Evolutionary conservation across 2,888 invertebrate genomes (phyloP).

Genomic region (Dolichomitus sp.): DNA sequence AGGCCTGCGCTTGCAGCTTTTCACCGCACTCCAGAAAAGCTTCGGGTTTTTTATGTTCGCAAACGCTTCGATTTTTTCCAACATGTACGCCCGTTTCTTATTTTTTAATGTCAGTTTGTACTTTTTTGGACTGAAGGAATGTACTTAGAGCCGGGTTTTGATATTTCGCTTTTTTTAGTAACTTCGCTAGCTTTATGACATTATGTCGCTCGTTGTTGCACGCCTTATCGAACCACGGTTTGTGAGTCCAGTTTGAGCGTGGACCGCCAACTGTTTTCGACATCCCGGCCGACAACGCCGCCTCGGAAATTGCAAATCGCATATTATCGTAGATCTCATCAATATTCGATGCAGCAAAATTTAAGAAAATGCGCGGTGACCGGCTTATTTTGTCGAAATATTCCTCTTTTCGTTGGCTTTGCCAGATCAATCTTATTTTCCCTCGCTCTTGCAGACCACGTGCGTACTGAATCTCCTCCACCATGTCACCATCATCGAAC

Average conservation of each 20-base stretch:
- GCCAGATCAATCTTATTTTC: background rate
- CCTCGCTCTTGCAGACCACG: background rate
- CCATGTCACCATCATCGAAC: background rate
- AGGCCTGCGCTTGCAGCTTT: background rate
- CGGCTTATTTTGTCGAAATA: background rate
- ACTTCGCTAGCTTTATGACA: background rate
- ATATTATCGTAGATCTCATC: background rate
- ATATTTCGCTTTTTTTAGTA: background rate
- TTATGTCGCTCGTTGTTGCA: background rate
- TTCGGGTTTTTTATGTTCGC: conserved; percentile 12
- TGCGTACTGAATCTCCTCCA: background rate
- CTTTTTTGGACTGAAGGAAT: background rate
- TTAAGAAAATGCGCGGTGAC: background rate
- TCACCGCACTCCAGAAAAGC: conserved; percentile 28
- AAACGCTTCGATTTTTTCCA: background rate
- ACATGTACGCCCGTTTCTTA: background rate
- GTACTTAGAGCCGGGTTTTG: background rate
- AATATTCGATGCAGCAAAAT: background rate
- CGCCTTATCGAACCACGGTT: conserved; percentile 30
- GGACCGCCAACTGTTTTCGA: background rate
- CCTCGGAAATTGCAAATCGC: background rate
- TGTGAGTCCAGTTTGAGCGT: background rate
- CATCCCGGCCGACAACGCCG: background rate
- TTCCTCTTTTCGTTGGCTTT: background rate
- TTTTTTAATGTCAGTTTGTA: background rate